Percentiles rank a stretch among this genome's conserved stretches.
Conservation (phyloP, 1,140 invertebrate species). For the Brachionus manjavacas region DNA sequence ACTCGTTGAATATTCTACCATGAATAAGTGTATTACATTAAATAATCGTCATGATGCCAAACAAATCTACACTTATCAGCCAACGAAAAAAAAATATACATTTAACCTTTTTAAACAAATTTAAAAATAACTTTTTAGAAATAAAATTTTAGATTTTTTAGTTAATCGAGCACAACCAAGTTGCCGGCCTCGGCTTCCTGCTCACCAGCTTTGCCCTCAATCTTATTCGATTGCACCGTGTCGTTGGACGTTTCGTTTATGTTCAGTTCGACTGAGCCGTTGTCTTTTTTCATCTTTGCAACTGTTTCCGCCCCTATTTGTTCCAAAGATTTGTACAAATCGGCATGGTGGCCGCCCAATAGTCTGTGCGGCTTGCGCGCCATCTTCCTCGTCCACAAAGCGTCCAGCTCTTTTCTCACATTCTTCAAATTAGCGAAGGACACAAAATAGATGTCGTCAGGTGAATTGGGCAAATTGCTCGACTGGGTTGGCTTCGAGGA, state of each 20-base stretch:
- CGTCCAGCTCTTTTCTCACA: conserved; percentile 15
- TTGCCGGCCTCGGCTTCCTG: not conserved
- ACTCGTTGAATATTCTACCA: not conserved
- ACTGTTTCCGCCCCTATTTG: not conserved
- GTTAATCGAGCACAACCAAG: not conserved
- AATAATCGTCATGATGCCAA: conserved; percentile 15
- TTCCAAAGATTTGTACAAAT: conserved; percentile 6
- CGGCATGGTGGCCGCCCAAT: not conserved
- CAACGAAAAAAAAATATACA: not conserved
- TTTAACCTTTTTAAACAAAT: not conserved
- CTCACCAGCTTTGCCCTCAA: not conserved
- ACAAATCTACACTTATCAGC: conserved; percentile 1
- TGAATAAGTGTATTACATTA: not conserved
- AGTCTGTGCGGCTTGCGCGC: not conserved
- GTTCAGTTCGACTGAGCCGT: not conserved
- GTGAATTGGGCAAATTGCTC: conserved; percentile 21
- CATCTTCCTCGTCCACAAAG: not conserved
- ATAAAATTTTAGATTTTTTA: not conserved
- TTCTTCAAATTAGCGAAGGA: not conserved
- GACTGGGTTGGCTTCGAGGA: not conserved
- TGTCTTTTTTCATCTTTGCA: not conserved
- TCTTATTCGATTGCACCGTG: conserved; percentile 34
- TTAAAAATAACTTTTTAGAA: not conserved
- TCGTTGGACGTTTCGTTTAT: not conserved
- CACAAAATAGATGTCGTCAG: not conserved